Percentiles rank a stretch among this genome's conserved stretches.
These are phyloP conservation scores for Drosophila miranda DNA, from an alignment of 1,140 invertebrate species.

Conservation along the genomic window DNA sequence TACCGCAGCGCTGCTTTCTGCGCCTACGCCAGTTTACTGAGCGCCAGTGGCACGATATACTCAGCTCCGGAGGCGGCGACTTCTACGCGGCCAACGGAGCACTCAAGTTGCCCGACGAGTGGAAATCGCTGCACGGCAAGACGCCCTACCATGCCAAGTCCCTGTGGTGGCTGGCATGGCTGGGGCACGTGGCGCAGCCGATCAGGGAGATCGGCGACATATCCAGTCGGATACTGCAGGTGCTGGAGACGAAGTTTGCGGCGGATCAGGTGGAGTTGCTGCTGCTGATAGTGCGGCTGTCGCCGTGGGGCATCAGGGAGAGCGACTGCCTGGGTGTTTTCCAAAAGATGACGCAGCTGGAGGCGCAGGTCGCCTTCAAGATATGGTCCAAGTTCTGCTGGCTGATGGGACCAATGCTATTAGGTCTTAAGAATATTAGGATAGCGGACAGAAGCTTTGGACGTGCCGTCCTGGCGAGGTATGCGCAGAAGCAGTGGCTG, in stretches of 20 bases:
- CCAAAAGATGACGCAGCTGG: conserved; percentile 74
- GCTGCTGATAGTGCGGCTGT: conserved; percentile 71
- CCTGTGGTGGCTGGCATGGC: conserved; percentile 81
- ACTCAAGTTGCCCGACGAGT: conserved; percentile 76
- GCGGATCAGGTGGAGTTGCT: conserved; percentile 71
- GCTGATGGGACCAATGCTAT: conserved; percentile 82
- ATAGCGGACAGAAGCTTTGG: conserved; percentile 77
- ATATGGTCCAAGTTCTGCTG: conserved; percentile 82
- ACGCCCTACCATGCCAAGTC: conserved; percentile 81
- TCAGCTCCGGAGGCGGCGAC: conserved; percentile 77
- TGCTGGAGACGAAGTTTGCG: conserved; percentile 73
- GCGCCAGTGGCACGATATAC: conserved; percentile 80
- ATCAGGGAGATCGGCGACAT: conserved; percentile 74
- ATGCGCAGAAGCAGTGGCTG: conserved; percentile 74
- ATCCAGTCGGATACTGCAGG: conserved; percentile 65
- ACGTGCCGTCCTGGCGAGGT: conserved; percentile 71
- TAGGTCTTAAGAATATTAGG: conserved; percentile 76
- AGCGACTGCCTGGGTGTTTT: conserved; percentile 79
- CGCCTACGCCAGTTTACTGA: conserved; percentile 75
- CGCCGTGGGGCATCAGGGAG: conserved; percentile 75
- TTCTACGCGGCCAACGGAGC: conserved; percentile 81
- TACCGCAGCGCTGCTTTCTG: conserved; percentile 75
- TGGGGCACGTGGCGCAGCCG: conserved; percentile 71
- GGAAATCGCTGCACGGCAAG: conserved; percentile 76
- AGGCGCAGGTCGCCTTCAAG: conserved; percentile 79